Evolutionary conservation across 2,113 vertebrate species (phyloP), one percentile per base, ranked within the genome.

Genomic region (Syngnathus floridae): DNA sequence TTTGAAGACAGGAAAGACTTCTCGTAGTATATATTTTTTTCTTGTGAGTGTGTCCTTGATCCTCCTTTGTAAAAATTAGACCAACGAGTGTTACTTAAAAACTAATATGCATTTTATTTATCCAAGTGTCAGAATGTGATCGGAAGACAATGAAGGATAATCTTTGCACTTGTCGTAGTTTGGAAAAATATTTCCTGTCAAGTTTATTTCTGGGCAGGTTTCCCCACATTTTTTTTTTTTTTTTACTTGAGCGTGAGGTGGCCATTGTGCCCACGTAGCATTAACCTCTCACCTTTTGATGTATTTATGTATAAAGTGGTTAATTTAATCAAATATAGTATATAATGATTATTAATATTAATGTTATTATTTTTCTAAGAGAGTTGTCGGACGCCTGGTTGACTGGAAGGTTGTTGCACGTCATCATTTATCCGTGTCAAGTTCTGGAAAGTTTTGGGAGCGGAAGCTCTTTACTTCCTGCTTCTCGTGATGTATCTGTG

Each of bases 271-370:
- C 82, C 80, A 76, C 85, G 88, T 90, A 90, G 87, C 88, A 87
- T 89, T 85, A 81, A 83, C 73, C 81, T 84, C 74, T 80, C 55
- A 79, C 59, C 59, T 81, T 56, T 75, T 83, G 62, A 78, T 83
- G 79, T 88, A 87, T 87, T 82, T 87, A 87, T 89, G 87, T 88
- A 90, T 68, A 87, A 85, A 89, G 77, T 49, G 78, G 80, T 89
- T 89, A 86, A 90, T 88, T 90, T 89, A 90, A 89, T 87, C 76
- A 81, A 82, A 90, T 84, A 84, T 83, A 88, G 80, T 88, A 82
- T 90, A 86, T 87, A 75, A 71, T 87, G 67, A 81, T 64, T 74
- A 83, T 81, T 84, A 71, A 82, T 84, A 48, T 80, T 82, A 88
- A 81, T 62, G 69, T 79, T 83, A 80, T 68, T 90, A 86, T 90